phyloP scores from a whole-genome alignment of 2,113 vertebrate genomes.

The Poecile atricapillus region DNA sequence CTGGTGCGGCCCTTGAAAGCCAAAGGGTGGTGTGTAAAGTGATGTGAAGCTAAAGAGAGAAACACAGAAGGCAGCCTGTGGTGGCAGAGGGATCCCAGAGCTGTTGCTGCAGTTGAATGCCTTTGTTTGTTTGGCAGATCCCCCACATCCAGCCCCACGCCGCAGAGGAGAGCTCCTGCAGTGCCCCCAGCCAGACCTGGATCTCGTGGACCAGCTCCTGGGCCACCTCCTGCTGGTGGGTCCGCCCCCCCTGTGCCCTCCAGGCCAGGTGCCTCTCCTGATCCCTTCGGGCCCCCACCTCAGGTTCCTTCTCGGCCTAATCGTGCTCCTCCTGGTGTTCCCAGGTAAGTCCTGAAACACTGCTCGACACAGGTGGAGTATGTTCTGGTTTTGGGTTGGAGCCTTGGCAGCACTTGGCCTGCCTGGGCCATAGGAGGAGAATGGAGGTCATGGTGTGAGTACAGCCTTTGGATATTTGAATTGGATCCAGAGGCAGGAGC shows the following conservation, averaged over 20 bases:
- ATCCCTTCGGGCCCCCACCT: slow-evolving; percentile 90
- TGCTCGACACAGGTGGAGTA: neutral
- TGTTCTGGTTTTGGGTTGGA: neutral
- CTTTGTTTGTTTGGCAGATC: slow-evolving; percentile 76
- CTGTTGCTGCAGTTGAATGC: slow-evolving; percentile 49
- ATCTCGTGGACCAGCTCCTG: slow-evolving; percentile 91
- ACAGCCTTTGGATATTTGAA: neutral
- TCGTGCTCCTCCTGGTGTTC: slow-evolving; percentile 93
- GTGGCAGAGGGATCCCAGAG: neutral
- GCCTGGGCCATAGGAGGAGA: neutral
- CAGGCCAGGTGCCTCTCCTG: slow-evolving; percentile 94
- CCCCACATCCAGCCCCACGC: slow-evolving; percentile 93
- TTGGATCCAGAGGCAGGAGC: neutral
- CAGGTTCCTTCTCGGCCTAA: slow-evolving; percentile 96
- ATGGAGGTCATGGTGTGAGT: neutral
- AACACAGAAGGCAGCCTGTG: neutral
- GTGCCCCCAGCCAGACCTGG: slow-evolving; percentile 89
- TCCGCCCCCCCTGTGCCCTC: slow-evolving; percentile 94
- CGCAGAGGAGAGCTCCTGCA: slow-evolving; percentile 91
- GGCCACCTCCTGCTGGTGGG: slow-evolving; percentile 87
- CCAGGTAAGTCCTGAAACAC: slow-evolving; percentile 83
- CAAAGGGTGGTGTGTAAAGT: neutral
- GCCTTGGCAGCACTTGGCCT: neutral
- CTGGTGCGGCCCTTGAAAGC: neutral
- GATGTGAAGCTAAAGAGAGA: neutral